Conservation (phyloP, 2,113 vertebrate genomes). For the Formicarius rufipectus region DNA sequence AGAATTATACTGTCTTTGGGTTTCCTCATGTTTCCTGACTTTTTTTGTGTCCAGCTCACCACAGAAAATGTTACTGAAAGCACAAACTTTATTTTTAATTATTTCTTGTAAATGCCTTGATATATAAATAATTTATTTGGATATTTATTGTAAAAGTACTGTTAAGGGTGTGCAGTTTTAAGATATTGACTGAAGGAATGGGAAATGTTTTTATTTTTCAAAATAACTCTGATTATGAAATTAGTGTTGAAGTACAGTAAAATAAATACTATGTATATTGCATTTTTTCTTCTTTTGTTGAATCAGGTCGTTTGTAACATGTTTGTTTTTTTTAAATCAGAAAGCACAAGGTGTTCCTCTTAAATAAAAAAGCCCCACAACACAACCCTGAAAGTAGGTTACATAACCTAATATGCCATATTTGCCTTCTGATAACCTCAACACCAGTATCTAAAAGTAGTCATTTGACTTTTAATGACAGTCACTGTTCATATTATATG, state of each 20-base stretch:
- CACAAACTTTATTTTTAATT: not conserved
- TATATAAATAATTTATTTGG: not conserved
- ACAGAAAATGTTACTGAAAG: not conserved
- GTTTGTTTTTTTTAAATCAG: constrained; percentile 23
- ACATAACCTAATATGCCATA: constrained; percentile 72
- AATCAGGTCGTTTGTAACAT: not conserved
- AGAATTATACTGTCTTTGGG: not conserved
- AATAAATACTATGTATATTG: not conserved
- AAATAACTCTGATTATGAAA: not conserved
- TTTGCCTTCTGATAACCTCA: constrained; percentile 77
- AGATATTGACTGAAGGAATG: not conserved
- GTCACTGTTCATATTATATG: constrained; percentile 62
- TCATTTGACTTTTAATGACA: constrained; percentile 60
- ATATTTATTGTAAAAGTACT: not conserved
- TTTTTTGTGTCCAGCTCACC: not conserved
- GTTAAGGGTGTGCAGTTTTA: not conserved
- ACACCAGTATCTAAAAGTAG: constrained; percentile 52
- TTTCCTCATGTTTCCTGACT: not conserved
- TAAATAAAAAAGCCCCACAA: constrained; percentile 9
- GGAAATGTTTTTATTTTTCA: not conserved
- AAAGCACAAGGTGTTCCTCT: not conserved
- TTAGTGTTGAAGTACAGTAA: not conserved
- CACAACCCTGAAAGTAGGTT: constrained; percentile 2
- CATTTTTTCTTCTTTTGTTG: not conserved
- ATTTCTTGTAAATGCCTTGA: not conserved